Evolutionary conservation across 2,113 vertebrate species (phyloP), one percentile per base, ranked within the genome.

Genomic region (Oryzias woworae): DNA sequence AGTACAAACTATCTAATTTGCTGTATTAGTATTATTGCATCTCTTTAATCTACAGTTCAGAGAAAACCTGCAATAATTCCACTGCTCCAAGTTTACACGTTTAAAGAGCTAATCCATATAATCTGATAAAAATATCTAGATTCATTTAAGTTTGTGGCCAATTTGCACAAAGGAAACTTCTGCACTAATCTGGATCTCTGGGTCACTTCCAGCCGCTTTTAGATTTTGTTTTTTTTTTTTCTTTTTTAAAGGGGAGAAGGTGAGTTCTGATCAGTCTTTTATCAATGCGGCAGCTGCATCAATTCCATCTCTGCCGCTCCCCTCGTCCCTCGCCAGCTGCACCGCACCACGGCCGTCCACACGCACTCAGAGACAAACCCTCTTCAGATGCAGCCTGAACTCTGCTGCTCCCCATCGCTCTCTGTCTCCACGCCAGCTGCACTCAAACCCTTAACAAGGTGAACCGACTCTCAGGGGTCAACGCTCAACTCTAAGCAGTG

Each of bases 371-470:
- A 84, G 80, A 89, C 85, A 90, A 84, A 87, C 85, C 75, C 86
- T 83, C 86, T 87, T 89, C 83, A 88, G 87, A 88, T 43, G 72
- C 68, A 75, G 87, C 68, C 85, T 86, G 85, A 89, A 84, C 87
- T 80, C 75, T 78, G 76, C 81, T 71, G 75, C 81, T 78, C 83
- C 76, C 77, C 36, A 36, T 82, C 77, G 10, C 85, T 81, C 87
- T 77, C 79, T 82, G 78, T 69, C 74, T 78, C 85, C 70, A 71
- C 81, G 85, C 74, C 89, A 90, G 87, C 89, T 90, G 89, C 89
- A 88, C 85, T 87, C 85, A 87, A 86, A 86, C 81, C 85, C 86
- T 88, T 83, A 84, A 89, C 79, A 78, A 83, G 86, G 83, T 82
- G 78, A 88, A 84, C 42, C 51, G 16, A 54, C 73, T 77, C 80